Evolutionary conservation across 2,797 vertebrate genomes (phyloP).

Genomic region (Epinephelus coioides): DNA sequence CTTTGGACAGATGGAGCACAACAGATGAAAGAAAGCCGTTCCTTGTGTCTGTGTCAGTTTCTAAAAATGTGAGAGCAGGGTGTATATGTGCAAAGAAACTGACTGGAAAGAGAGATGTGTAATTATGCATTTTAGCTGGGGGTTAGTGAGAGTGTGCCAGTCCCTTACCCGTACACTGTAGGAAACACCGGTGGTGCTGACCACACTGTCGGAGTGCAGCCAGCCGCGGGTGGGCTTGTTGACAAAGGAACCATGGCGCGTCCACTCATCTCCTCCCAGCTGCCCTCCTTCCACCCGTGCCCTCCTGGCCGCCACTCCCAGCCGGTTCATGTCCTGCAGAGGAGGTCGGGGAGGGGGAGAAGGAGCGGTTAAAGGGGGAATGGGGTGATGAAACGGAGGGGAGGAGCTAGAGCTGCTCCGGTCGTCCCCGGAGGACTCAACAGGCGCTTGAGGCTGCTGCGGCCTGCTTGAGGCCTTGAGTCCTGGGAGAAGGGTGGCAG

Average conservation of each 20-base stretch:
- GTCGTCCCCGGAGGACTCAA: conserved; percentile 73
- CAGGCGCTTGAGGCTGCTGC: conserved; percentile 61
- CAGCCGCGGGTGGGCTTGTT: conserved; percentile 97
- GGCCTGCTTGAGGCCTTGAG: conserved; percentile 82
- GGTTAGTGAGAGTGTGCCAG: conserved; percentile 16
- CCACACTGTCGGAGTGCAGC: conserved; percentile 95
- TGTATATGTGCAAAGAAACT: background rate
- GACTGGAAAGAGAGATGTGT: conserved; percentile 5
- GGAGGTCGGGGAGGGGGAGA: conserved; percentile 89
- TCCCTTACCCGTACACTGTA: conserved; percentile 93
- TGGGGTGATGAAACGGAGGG: conserved; percentile 63
- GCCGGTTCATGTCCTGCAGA: conserved; percentile 99
- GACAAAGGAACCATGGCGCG: conserved; percentile 97
- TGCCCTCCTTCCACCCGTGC: conserved; percentile 98
- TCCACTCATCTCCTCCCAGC: conserved; percentile 98
- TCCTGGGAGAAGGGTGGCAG: conserved; percentile 87
- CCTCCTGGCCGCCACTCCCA: conserved; percentile 93
- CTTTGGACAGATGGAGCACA: conserved; percentile 26
- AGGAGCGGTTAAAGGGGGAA: conserved; percentile 85
- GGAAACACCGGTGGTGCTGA: conserved; percentile 96
- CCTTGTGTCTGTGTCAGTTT: conserved; percentile 11
- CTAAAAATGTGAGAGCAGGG: conserved; percentile 28
- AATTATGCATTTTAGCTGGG: conserved; percentile 12
- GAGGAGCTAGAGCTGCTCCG: conserved; percentile 76
- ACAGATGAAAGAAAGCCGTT: conserved; percentile 26